Evolutionary conservation across 1,140 invertebrate species (phyloP).

Genomic region (Halyomorpha halys): DNA sequence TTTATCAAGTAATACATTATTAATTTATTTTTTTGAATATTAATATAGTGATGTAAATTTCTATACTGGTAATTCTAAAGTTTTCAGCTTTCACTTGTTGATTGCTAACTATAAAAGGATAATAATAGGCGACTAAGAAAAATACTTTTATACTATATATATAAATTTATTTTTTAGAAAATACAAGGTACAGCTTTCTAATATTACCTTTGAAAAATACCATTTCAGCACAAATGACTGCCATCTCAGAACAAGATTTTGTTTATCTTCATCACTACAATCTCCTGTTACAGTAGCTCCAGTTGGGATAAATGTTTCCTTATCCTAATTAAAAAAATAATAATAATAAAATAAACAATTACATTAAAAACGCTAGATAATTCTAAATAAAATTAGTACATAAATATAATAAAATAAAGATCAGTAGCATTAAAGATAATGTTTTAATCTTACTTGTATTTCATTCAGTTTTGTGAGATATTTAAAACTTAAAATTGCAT

Average conservation of each 20-base stretch:
- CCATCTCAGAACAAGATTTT: constrained; percentile 56
- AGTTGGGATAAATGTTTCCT: constrained; percentile 53
- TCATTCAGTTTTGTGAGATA: constrained; percentile 31
- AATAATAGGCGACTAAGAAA: no score
- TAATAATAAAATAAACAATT: neutral
- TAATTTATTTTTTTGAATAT: no score
- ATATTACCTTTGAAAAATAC: constrained; percentile 56
- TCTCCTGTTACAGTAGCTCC: constrained; percentile 49
- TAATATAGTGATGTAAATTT: no score
- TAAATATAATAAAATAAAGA: no score
- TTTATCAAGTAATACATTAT: no score
- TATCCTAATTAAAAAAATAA: constrained; percentile 40
- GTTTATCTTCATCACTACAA: constrained; percentile 56
- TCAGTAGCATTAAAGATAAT: neutral
- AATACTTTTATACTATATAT: no score
- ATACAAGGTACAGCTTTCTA: neutral
- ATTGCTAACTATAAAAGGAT: no score
- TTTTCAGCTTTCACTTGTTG: no score
- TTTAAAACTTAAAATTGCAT: constrained; percentile 32
- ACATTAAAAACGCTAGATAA: no score
- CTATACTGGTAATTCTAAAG: no score
- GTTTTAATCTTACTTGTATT: constrained; percentile 27
- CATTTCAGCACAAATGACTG: constrained; percentile 55
- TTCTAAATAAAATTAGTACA: no score
- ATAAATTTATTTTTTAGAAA: no score